Conservation (phyloP, 2,888 invertebrate species). For the Calliscelio sp. region DNA sequence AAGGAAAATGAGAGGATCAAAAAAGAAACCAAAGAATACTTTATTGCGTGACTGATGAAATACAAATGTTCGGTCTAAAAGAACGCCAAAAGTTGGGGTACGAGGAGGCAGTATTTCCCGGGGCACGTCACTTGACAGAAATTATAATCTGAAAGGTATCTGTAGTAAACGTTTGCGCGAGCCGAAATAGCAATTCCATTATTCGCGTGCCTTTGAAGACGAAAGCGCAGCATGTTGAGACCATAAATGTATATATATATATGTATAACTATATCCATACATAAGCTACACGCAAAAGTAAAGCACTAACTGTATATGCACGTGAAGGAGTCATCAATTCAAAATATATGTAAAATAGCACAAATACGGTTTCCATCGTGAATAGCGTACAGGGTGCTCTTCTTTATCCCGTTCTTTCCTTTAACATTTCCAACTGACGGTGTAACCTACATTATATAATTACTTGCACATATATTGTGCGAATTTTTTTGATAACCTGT, state of each 20-base stretch:
- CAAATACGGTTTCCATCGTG: conserved; percentile 46
- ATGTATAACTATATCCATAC: conserved; percentile 38
- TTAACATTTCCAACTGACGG: conserved; percentile 17
- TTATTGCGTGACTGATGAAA: conserved; percentile 63
- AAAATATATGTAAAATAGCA: conserved; percentile 46
- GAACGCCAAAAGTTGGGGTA: conserved; percentile 30
- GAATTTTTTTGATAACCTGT: conserved; percentile 36
- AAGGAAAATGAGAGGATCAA: no score
- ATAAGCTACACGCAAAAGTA: conserved; percentile 50
- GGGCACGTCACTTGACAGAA: conserved; percentile 73
- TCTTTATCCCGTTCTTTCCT: conserved; percentile 36
- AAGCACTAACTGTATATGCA: conserved; percentile 26
- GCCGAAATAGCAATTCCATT: conserved; percentile 80
- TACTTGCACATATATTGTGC: conserved; percentile 12
- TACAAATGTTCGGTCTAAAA: conserved; percentile 60
- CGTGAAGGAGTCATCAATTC: conserved; percentile 53
- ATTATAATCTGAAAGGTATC: conserved; percentile 77
- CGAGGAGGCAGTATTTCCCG: conserved; percentile 43
- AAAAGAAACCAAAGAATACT: conserved; percentile 30
- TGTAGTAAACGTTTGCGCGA: conserved; percentile 77
- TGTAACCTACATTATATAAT: conserved; percentile 45
- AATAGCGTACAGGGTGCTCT: conserved; percentile 23
- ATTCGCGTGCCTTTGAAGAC: conserved; percentile 78
- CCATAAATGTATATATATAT: conserved; percentile 74
- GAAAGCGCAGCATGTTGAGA: conserved; percentile 65